Conservation (phyloP, 2,113 vertebrate species). For the Ptilonorhynchus violaceus region DNA sequence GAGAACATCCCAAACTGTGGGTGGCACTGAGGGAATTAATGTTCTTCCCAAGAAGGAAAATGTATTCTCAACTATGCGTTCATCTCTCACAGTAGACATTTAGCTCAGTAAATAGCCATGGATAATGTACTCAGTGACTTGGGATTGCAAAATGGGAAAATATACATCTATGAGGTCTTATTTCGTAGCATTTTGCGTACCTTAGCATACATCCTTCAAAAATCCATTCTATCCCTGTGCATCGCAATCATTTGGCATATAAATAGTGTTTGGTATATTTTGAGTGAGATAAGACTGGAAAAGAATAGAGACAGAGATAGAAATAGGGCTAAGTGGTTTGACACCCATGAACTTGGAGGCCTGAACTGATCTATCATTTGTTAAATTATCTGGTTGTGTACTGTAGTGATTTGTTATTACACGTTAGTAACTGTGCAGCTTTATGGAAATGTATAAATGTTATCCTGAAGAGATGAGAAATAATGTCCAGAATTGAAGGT, state of each 20-base stretch:
- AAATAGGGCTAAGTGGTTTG: neutral
- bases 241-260: neutral
- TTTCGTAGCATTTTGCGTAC: neutral
- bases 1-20: neutral
- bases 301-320: neutral
- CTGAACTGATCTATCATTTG: neutral
- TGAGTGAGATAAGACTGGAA: neutral
- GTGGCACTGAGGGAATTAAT: neutral
- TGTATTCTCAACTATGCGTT: neutral
- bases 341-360: neutral
- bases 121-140: neutral
- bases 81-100: neutral
- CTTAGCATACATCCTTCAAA: neutral
- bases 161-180: neutral
- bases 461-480: neutral
- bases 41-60: neutral
- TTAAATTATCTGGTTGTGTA: neutral
- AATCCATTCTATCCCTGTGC: neutral
- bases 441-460: neutral
- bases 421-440: neutral
- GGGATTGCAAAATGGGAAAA: neutral
- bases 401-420: neutral
- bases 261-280: neutral
- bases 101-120: neutral
- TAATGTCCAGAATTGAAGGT: neutral